Evolutionary conservation across 2,888 invertebrate genomes (phyloP).

Genomic region (Dynastes grantii): DNA sequence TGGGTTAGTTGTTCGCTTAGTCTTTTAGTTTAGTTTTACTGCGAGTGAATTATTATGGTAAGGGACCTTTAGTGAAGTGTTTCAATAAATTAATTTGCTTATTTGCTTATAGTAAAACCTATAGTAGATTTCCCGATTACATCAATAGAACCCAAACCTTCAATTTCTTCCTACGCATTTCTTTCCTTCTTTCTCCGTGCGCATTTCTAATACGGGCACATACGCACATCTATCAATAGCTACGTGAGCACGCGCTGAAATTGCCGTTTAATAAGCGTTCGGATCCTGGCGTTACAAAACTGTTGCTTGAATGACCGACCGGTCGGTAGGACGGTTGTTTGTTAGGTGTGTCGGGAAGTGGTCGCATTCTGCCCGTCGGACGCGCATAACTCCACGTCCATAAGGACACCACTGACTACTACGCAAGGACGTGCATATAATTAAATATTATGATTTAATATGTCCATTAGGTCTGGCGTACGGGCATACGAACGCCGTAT

Average conservation of each 20-base stretch:
- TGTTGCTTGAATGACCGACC: background rate
- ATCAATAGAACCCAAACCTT: too few species aligned
- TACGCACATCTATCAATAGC: conserved; percentile 19
- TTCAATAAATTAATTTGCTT: too few species aligned
- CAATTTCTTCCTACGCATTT: background rate
- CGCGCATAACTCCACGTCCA: conserved; percentile 57
- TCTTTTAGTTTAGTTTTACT: too few species aligned
- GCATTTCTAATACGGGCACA: conserved; percentile 25
- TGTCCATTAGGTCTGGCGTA: conserved; percentile 40
- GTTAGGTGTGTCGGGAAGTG: conserved; percentile 53
- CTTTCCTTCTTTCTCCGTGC: background rate
- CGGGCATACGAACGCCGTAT: background rate
- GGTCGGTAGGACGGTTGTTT: background rate
- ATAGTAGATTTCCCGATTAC: too few species aligned
- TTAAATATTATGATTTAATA: conserved; percentile 57
- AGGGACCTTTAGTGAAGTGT: too few species aligned
- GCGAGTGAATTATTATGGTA: too few species aligned
- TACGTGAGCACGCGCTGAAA: conserved; percentile 42
- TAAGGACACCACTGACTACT: conserved; percentile 57
- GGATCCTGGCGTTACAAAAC: conserved; percentile 32
- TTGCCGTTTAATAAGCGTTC: conserved; percentile 34
- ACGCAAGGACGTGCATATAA: conserved; percentile 59
- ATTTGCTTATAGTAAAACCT: too few species aligned
- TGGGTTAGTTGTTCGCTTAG: too few species aligned
- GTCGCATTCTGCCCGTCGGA: conserved; percentile 49